Conservation (phyloP, 2,888 invertebrate genomes). For the Plebejus anna region DNA sequence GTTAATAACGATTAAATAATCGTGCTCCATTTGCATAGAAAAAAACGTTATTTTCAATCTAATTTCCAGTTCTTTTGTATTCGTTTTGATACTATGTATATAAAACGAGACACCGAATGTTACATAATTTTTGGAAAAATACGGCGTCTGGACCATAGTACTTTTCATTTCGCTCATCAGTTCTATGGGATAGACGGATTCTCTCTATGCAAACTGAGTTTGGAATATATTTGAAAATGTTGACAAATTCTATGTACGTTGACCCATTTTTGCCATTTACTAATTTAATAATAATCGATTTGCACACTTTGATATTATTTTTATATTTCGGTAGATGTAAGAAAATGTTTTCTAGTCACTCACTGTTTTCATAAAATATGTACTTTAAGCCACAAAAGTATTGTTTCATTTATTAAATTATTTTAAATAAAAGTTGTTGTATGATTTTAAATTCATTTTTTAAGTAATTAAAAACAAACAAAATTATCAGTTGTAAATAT, state of each 20-base stretch:
- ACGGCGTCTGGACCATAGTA: too few relatives aligned
- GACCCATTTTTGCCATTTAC: too few relatives aligned
- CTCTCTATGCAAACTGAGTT: not conserved
- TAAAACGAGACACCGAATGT: not conserved
- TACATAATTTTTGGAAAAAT: too few relatives aligned
- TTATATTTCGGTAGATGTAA: not conserved
- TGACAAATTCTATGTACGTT: too few relatives aligned
- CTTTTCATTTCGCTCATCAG: too few relatives aligned
- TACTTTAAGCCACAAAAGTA: not conserved
- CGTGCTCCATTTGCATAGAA: not conserved
- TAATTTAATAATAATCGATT: not conserved
- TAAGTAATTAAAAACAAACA: not conserved
- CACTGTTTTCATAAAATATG: not conserved
- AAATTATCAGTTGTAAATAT: not conserved
- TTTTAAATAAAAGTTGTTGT: not conserved
- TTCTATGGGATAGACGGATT: not conserved
- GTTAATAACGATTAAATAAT: constrained; percentile 36
- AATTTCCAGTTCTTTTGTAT: too few relatives aligned
- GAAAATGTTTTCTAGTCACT: constrained; percentile 1
- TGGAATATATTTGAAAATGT: not conserved
- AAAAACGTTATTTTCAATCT: not conserved
- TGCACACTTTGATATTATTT: not conserved
- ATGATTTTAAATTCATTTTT: not conserved
- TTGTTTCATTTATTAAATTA: not conserved
- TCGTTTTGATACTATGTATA: not conserved